Conservation (phyloP, 1,140 invertebrate species). For the Papilio dardanus region DNA sequence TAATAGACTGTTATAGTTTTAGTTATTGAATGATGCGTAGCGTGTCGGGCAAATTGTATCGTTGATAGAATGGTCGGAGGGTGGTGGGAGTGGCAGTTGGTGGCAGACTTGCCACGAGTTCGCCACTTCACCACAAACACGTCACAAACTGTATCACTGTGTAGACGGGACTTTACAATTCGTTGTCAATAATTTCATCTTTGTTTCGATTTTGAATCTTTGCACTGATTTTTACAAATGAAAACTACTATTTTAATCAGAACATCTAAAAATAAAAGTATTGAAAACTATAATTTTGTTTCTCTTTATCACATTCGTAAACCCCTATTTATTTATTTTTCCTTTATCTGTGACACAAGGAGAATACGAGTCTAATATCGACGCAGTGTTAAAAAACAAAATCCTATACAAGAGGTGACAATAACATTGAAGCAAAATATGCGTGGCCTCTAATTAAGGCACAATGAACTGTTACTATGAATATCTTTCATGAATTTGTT, state of each 20-base stretch:
- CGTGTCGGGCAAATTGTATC: constrained; percentile 58
- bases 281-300: constrained; percentile 25
- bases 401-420: too few relatives aligned
- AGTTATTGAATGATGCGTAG: constrained; percentile 65
- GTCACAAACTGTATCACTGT: constrained; percentile 39
- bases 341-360: background rate
- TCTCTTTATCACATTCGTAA: background rate
- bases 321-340: background rate
- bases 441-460: too few relatives aligned
- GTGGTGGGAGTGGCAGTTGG: constrained; percentile 24
- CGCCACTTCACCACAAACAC: background rate
- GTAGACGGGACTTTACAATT: constrained; percentile 15
- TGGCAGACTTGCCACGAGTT: background rate
- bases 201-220: constrained; percentile 55
- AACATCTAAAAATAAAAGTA: constrained; percentile 57
- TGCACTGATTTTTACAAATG: constrained; percentile 66
- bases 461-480: too few relatives aligned
- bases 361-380: too few relatives aligned
- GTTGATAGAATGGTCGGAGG: constrained; percentile 48
- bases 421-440: too few relatives aligned
- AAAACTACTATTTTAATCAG: constrained; percentile 54
- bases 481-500: background rate
- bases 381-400: too few relatives aligned
- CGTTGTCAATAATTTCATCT: constrained; percentile 36
- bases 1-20: constrained; percentile 81